A percentile compares a stretch with the other conserved stretches of the same genome.
These are phyloP conservation scores for Anoplophora glabripennis DNA, from an alignment of 1,140 invertebrate genomes.

Conservation along the genomic window DNA sequence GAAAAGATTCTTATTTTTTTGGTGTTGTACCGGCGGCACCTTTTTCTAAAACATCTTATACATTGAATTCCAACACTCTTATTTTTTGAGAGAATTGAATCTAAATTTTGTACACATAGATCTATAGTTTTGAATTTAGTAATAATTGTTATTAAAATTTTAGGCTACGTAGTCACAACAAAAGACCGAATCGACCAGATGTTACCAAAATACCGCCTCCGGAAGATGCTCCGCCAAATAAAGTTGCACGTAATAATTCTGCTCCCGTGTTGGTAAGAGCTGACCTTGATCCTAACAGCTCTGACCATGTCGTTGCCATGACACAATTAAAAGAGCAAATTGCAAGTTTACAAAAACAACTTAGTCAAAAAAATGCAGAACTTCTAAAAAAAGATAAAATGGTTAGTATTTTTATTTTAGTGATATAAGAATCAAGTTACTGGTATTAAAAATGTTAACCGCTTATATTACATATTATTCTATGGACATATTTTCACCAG, in stretches of 20 bases:
- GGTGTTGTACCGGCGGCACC: too few species aligned
- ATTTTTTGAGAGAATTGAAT: too few species aligned
- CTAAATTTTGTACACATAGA: too few species aligned
- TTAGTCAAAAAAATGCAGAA: slow-evolving; percentile 80
- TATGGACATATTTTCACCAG: too few species aligned
- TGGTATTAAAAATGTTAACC: too few species aligned
- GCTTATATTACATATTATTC: too few species aligned
- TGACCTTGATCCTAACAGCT: slow-evolving; percentile 78
- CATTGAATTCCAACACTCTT: too few species aligned
- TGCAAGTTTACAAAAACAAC: slow-evolving; percentile 85
- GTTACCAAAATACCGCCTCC: slow-evolving; percentile 62
- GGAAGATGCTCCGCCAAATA: slow-evolving; percentile 44
- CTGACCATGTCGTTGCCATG: slow-evolving; percentile 91
- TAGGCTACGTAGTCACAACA: slow-evolving; percentile 66
- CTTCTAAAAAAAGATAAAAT: slow-evolving; percentile 87
- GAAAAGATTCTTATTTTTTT: too few species aligned
- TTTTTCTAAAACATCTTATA: too few species aligned
- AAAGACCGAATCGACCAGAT: slow-evolving; percentile 69
- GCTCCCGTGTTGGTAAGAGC: slow-evolving; percentile 48
- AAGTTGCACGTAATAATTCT: slow-evolving; percentile 52
- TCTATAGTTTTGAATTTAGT: too few species aligned
- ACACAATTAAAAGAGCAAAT: slow-evolving; percentile 93
- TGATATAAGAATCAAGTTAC: too few species aligned
- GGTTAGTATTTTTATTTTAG: slow-evolving; percentile 53
- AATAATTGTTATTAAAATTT: slow-evolving; percentile 6